Conservation (phyloP, 1,140 invertebrate species). For the Ceratina japonica region DNA sequence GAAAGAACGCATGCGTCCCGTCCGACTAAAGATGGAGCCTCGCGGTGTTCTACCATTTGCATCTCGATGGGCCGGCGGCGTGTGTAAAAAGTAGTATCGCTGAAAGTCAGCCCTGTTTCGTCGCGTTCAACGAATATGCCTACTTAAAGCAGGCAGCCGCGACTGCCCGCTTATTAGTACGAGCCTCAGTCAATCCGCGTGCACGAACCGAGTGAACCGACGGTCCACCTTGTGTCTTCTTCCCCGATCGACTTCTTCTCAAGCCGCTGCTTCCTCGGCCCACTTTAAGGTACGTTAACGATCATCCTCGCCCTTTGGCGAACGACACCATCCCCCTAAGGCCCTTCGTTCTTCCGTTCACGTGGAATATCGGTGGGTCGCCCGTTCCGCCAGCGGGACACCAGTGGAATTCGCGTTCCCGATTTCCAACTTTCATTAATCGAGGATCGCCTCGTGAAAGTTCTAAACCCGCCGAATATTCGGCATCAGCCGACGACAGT, state of each 20-base stretch:
- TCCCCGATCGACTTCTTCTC: slow-evolving; percentile 28
- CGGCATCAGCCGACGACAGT: background rate
- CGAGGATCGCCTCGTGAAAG: slow-evolving; percentile 16
- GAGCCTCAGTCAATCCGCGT: slow-evolving; percentile 28
- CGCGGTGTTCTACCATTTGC: slow-evolving; percentile 44
- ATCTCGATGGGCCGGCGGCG: slow-evolving; percentile 42
- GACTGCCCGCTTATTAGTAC: slow-evolving; percentile 29
- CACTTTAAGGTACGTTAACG: slow-evolving; percentile 12
- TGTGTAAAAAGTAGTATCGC: slow-evolving; percentile 34
- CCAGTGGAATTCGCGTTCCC: no score
- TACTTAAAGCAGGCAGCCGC: slow-evolving; percentile 33
- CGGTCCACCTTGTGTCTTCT: slow-evolving; percentile 15
- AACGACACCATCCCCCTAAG: no score
- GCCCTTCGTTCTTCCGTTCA: no score
- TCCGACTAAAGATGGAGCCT: slow-evolving; percentile 35
- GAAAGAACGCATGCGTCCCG: background rate
- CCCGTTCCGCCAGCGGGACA: background rate
- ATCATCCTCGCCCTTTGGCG: background rate
- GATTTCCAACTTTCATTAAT: background rate
- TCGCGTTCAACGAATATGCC: slow-evolving; percentile 36
- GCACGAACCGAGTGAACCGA: slow-evolving; percentile 20
- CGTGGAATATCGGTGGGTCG: background rate
- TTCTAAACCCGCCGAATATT: background rate
- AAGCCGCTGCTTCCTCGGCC: slow-evolving; percentile 14
- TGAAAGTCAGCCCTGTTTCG: slow-evolving; percentile 38